phyloP scores from a whole-genome alignment of 2,888 invertebrate genomes.

The Hypselothyrea guttata region DNA sequence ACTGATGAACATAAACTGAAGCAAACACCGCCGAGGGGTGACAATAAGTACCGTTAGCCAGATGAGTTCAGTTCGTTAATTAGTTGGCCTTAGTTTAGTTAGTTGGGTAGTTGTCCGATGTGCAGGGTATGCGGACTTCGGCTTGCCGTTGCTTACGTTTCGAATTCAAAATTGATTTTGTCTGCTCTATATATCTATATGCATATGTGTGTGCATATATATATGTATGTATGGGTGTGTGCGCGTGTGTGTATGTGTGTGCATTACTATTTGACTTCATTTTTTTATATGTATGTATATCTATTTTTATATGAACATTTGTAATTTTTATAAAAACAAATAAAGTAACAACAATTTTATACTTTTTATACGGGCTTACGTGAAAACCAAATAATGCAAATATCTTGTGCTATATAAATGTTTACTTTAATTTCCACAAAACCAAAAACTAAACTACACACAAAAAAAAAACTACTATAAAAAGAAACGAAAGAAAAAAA shows the following conservation, averaged over 20 bases:
- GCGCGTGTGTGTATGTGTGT: constrained; percentile 23
- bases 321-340: constrained; percentile 66
- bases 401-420: constrained; percentile 67
- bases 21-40: constrained; percentile 27
- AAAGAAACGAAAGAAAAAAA: constrained; percentile 31
- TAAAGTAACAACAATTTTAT: constrained; percentile 63
- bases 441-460: constrained; percentile 13
- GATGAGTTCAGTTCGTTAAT: too few species aligned
- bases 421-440: constrained; percentile 60
- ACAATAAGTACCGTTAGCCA: too few species aligned
- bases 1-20: background rate
- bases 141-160: constrained; percentile 15
- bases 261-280: constrained; percentile 63
- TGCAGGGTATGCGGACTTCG: constrained; percentile 42
- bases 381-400: constrained; percentile 25
- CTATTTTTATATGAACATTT: constrained; percentile 74
- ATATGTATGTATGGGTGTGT: constrained; percentile 17
- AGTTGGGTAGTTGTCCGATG: too few species aligned
- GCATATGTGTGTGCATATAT: constrained; percentile 15
- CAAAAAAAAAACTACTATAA: constrained; percentile 21
- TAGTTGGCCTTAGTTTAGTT: too few species aligned
- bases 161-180: constrained; percentile 13
- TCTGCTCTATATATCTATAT: constrained; percentile 15
- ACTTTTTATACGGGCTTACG: constrained; percentile 74
- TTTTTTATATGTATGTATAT: constrained; percentile 65